Evolutionary conservation across 1,140 invertebrate genomes (phyloP).

Genomic region (Ectropis grisescens): DNA sequence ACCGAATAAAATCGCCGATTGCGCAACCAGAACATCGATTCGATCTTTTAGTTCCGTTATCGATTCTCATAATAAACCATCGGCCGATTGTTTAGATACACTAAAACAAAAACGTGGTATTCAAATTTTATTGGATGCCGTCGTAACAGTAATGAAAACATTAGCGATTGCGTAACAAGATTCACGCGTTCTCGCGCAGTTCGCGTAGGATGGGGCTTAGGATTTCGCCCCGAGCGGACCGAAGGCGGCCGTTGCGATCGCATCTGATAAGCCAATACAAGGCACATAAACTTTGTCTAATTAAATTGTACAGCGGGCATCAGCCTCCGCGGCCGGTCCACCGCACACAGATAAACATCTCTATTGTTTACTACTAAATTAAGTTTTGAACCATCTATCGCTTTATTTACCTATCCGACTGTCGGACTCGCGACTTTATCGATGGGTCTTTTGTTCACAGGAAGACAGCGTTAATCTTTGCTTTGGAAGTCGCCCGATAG

Average conservation of each 20-base stretch:
- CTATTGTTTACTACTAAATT: conserved; percentile 58
- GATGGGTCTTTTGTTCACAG: conserved; percentile 6
- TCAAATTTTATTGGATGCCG: conserved; percentile 8
- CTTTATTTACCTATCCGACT: conserved; percentile 21
- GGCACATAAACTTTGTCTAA: conserved; percentile 47
- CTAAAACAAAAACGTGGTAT: conserved; percentile 22
- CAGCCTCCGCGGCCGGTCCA: conserved; percentile 24
- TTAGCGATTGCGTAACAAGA: conserved; percentile 19
- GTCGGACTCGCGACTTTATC: conserved; percentile 2
- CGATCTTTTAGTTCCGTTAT: conserved; percentile 28
- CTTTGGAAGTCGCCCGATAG: no score
- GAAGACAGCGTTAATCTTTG: no score
- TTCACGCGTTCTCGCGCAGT: conserved; percentile 3
- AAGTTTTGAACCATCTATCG: conserved; percentile 36
- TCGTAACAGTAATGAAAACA: conserved; percentile 9
- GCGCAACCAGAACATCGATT: conserved; percentile 25
- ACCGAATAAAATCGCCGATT: conserved; percentile 25
- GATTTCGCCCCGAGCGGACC: conserved; percentile 9
- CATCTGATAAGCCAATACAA: conserved; percentile 34
- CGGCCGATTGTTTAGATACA: conserved; percentile 14
- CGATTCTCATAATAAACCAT: conserved; percentile 20
- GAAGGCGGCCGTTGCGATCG: conserved; percentile 16
- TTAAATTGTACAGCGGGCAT: conserved; percentile 51
- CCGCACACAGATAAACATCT: conserved; percentile 52
- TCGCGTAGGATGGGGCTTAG: conserved; percentile 18